These are phyloP conservation scores for Megalops atlanticus DNA, from an alignment of 2,113 vertebrate genomes.

Conservation along the genomic window DNA sequence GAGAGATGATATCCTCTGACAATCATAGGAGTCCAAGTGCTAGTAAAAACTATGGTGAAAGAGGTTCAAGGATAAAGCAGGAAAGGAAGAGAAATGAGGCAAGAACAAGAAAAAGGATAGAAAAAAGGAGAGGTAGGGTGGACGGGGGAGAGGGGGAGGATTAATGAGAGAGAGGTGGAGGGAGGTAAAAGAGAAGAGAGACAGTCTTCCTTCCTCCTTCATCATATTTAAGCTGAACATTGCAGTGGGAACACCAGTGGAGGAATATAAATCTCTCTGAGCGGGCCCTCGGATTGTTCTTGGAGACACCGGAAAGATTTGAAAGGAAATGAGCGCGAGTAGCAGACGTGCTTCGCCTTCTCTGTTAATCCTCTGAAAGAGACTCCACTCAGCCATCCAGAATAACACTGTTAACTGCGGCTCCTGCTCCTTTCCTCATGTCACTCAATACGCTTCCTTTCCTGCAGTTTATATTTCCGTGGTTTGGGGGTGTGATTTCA, in stretches of 20 bases:
- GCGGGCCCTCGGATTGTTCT: background rate
- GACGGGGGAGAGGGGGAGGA: background rate
- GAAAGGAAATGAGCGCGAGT: constrained; percentile 2
- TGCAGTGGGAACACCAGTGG: background rate
- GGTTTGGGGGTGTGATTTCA: background rate
- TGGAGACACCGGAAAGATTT: background rate
- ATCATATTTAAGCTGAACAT: background rate
- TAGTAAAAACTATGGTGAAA: too few relatives aligned
- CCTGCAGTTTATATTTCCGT: background rate
- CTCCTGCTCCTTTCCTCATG: background rate
- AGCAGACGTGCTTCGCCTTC: background rate
- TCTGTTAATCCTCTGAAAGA: background rate
- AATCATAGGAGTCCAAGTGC: too few relatives aligned
- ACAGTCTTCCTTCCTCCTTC: background rate
- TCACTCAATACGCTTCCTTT: background rate
- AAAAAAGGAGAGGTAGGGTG: background rate
- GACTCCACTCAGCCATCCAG: too few relatives aligned
- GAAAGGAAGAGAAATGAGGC: background rate
- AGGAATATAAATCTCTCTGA: background rate
- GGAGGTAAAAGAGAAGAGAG: background rate
- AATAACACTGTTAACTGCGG: background rate
- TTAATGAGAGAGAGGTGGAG: too few relatives aligned
- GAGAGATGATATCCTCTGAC: too few relatives aligned
- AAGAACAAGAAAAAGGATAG: too few relatives aligned
- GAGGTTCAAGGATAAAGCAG: too few relatives aligned